Conservation (phyloP, 2,797 vertebrate species). For the Phataginus tetradactyla region DNA sequence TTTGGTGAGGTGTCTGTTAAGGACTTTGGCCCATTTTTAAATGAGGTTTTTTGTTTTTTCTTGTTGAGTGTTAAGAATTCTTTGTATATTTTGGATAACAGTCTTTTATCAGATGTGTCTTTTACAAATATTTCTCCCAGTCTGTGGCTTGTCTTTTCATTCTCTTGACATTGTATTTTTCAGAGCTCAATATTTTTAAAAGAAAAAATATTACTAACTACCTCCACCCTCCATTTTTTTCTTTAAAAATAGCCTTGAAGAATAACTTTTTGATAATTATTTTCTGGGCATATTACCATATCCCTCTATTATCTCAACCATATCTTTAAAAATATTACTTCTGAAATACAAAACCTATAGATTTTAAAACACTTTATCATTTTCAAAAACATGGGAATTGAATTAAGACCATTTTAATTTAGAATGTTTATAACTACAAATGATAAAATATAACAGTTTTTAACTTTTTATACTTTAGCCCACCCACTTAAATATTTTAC, state of each 20-base stretch:
- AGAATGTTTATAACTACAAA: background rate
- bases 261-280: background rate
- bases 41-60: background rate
- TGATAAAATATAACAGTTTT: background rate
- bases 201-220: background rate
- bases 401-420: background rate
- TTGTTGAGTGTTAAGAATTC: background rate
- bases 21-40: background rate
- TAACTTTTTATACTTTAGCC: background rate
- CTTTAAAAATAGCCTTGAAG: background rate
- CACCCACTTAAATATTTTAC: background rate
- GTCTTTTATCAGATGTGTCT: background rate
- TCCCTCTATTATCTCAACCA: background rate
- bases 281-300: background rate
- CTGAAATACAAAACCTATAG: background rate
- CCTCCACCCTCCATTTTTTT: background rate
- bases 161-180: background rate
- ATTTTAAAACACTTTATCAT: background rate
- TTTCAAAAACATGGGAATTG: background rate
- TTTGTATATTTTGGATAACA: background rate
- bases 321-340: background rate
- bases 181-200: background rate
- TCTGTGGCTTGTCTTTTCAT: background rate
- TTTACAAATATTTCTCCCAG: background rate
- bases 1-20: background rate